Conservation (phyloP, 2,113 vertebrate species). For the Ceyx cyanopectus region DNA sequence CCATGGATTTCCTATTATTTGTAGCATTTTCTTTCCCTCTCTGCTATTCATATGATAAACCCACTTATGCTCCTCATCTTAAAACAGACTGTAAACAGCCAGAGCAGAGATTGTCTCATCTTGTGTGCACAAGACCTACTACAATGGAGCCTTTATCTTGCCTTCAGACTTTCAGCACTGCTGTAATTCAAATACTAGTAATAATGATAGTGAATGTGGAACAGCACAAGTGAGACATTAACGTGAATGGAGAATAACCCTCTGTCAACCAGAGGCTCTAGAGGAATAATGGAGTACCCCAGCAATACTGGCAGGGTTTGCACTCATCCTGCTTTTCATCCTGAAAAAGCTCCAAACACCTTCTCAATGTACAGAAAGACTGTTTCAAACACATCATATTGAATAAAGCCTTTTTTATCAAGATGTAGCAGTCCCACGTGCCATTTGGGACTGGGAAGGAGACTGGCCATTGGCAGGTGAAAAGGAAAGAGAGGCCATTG, state of each 20-base stretch:
- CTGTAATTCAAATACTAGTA: conserved; percentile 34
- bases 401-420: not conserved
- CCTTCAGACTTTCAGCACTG: conserved; percentile 41
- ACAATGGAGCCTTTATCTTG: conserved; percentile 51
- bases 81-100: conserved; percentile 18
- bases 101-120: conserved; percentile 12
- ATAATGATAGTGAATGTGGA: not conserved
- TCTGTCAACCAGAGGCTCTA: not conserved
- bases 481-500: not conserved
- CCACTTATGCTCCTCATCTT: not conserved
- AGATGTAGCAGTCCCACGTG: not conserved
- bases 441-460: not conserved
- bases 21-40: not conserved
- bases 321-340: not conserved
- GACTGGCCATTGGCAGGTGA: not conserved
- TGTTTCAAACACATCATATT: not conserved
- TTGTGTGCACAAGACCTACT: not conserved
- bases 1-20: not conserved
- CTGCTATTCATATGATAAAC: not conserved
- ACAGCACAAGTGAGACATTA: not conserved
- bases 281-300: not conserved
- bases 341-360: not conserved
- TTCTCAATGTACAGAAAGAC: not conserved
- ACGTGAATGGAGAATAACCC: not conserved
- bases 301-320: not conserved